Base-by-base conservation (phyloP, 2,888 invertebrate genomes). In the Oxyscelio sp. region DNA sequence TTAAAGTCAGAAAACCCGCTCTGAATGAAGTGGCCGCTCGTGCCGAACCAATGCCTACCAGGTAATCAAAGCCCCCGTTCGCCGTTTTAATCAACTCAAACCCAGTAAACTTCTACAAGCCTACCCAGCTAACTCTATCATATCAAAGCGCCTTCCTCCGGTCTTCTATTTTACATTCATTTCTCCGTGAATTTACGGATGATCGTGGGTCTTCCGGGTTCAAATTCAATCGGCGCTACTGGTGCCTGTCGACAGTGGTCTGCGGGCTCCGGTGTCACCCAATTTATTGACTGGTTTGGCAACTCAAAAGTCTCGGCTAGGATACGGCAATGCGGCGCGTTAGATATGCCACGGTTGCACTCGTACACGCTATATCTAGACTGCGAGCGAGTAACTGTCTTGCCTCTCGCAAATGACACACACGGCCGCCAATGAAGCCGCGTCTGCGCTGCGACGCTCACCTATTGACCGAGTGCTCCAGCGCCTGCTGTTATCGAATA, bases 391-490 rank as follows among this genome's bases (percentile, higher is more conserved):
- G 63, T 48, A 63, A 70, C 66, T 81, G 71, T 70, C 63, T 79
- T 58, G 84, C 85, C 78, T 87, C 86, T 78, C 71, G 73, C 75
- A 48, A 83, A 68, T 71, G 54, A 73, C 52, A 77, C 88, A 85
- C 87, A 87, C 80, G 86, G 82, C 85, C 88, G 81, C 84, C 82
- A 80, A 83, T 68, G 81, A 74, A 85, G 88, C 84, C 88, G 93
- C 93, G 93, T 90, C 93, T 93, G 93, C 93, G 93, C 93, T 88
- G 85, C 90, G 81, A 83, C 85, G 87, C 88, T 91, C 90, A 92
- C 91, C 93, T 93, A 93, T 93, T 93, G 93, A 93, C 93, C 93
- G 93, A 92, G 88, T 91, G 91, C 83, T 81, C 74, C 68, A 74
- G 70, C 74, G 68, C 34, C 70, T 38, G 54, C 73, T 56, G 31